Evolutionary conservation across 1,140 invertebrate species (phyloP), one percentile per base, ranked within the genome.

Genomic region (Drosophila repletoides): DNA sequence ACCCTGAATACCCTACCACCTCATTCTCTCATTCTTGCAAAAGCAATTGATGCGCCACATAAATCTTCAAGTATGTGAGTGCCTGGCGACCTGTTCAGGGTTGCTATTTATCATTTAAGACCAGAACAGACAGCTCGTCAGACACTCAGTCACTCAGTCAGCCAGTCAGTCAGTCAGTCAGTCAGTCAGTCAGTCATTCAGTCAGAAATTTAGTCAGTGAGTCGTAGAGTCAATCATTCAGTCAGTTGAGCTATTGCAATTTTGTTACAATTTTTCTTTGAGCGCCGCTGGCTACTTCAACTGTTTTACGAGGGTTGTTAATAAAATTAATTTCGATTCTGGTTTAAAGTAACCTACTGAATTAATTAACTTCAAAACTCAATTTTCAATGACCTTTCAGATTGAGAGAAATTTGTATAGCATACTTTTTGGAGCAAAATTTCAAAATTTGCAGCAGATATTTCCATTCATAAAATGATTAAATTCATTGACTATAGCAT

Each of bases 11-110:
- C 7, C 15, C 19, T 14, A 2, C 4, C 24, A 12, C 21, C 31
- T 9, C 12, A 9, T n/a, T 9, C 12, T 2, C 7, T 21, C 26
- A 7, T 29, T 31, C 19, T 33, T 22, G n/a, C 48, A 15, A 17
- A n/a, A 63, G 69, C 79, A 84, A 84, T 84, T 84, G 79, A 84
- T 84, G 80, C 71, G 75, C 49, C 72, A 79, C 79, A 84, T 84
- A 84, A 84, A 84, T 84, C 79, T 84, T 71, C 58, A 64, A 72
- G 70, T 58, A 83, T 83, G 74, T 79, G 79, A 83, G 67, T 68
- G 60, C 26, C 43, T 69, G 52, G 31, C 80, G 76, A 86, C 79
- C 80, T 83, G 79, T 70, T 45, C 38, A 14, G 46, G 56, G 51
- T 49, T 71, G 80, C 80, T 84, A 84, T 84, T 84, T 84, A 84